Evolutionary conservation across 2,888 invertebrate species (phyloP), one percentile per base, ranked within the genome.

Genomic region (Campopleginae sp.): DNA sequence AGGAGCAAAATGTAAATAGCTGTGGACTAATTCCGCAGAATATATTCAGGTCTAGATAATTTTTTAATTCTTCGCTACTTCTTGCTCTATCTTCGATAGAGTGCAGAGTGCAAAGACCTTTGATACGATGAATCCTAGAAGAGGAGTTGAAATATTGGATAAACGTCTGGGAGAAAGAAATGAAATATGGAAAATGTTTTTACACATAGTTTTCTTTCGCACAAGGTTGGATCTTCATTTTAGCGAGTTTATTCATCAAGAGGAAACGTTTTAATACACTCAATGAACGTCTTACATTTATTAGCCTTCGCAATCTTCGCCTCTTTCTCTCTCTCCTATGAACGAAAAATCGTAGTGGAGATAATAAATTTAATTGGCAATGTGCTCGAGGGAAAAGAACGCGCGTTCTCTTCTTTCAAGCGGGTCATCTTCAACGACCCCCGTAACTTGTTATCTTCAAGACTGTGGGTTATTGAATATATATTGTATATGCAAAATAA

Each of bases 381-480:
- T 75, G 27, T 61, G 78, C 48, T 42, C 27, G 66, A 42, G 70
- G 71, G 38, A 51, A 51, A 54, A 85, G 75, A 65, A 77, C 68
- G n/a, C n/a, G n/a, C n/a, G 63, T 48, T 68, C 61, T 79, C 82
- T 82, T 71, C 74, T 79, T 58, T 74, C 75, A 84, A 82, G 78
- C 86, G 88, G 91, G 92, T 92, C 91, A 92, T 90, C 91, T 82
- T 88, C 83, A 84, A 76, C 91, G 92, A 92, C 91, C 92, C 90
- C 80, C 78, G 85, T 82, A 78, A 82, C 85, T 87, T 75, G 89
- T 92, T 92, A 92, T 91, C 92, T 90, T 66, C 66, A 48, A 82
- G 75, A 87, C 87, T 86, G 87, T 85, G 89, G 88, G 87, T 88
- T 89, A 92, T 92, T 91, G 90, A 92, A 92, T 92, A 91, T 89